phyloP scores from a whole-genome alignment of 1,140 invertebrate species.

The Solen grandis region DNA sequence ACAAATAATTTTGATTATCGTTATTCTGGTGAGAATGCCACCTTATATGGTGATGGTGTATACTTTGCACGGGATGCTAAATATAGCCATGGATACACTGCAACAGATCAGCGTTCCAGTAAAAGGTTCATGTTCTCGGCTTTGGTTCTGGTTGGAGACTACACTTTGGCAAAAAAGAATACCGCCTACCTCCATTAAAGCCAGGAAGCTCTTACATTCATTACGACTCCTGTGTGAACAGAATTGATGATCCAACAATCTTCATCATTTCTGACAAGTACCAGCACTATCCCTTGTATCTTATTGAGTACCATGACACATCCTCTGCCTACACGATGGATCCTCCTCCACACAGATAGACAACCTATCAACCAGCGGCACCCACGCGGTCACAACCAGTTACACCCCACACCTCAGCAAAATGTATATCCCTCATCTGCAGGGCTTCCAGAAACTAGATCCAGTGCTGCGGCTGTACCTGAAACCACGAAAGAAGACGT shows the following conservation, averaged over 20 bases:
- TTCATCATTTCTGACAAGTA: constrained; percentile 73
- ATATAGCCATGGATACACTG: constrained; percentile 67
- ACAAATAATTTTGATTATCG: constrained; percentile 71
- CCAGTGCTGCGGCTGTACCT: no score
- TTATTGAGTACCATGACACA: constrained; percentile 76
- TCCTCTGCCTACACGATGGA: no score
- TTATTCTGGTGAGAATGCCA: constrained; percentile 65
- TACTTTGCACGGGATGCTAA: constrained; percentile 73
- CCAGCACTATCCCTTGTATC: constrained; percentile 75
- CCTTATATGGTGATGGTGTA: constrained; percentile 72
- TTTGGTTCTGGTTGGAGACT: constrained; percentile 72
- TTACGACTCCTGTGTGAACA: constrained; percentile 75
- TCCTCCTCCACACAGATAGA: no score
- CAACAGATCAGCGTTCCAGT: neutral
- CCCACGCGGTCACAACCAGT: no score
- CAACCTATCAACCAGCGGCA: no score
- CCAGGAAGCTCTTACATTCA: constrained; percentile 57
- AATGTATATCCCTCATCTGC: no score
- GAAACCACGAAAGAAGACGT: no score
- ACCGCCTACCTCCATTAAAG: constrained; percentile 66
- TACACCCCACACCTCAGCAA: no score
- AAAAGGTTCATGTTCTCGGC: constrained; percentile 69
- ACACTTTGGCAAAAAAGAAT: constrained; percentile 58
- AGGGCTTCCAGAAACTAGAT: no score
- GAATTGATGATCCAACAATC: constrained; percentile 64